phyloP scores from a whole-genome alignment of 2,888 invertebrate species.

The Muschampia plurimacula region DNA sequence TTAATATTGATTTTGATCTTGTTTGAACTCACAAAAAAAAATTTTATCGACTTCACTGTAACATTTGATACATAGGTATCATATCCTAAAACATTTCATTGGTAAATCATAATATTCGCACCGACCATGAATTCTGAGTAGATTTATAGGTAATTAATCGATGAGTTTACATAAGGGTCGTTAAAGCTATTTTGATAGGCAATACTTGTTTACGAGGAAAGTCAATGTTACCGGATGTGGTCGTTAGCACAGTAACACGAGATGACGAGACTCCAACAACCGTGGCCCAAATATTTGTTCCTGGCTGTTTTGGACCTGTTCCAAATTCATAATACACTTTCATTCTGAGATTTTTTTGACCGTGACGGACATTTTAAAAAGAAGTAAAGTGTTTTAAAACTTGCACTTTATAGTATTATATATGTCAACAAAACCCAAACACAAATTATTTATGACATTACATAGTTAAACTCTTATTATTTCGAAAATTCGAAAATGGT shows the following conservation, averaged over 20 bases:
- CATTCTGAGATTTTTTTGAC: constrained; percentile 63
- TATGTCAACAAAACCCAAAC: not conserved
- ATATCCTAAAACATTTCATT: not conserved
- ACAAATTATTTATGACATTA: constrained; percentile 10
- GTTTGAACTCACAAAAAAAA: not conserved
- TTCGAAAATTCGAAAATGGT: constrained; percentile 16
- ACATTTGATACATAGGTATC: not conserved
- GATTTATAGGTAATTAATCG: constrained; percentile 13
- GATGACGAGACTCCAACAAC: constrained; percentile 69
- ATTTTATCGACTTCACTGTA: not conserved
- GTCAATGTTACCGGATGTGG: constrained; percentile 83
- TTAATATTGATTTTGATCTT: not conserved
- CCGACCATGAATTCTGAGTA: not conserved
- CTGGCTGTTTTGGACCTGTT: constrained; percentile 72
- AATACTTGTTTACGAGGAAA: constrained; percentile 74
- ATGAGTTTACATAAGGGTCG: constrained; percentile 25
- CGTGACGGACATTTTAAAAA: constrained; percentile 44
- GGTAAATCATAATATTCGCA: not conserved
- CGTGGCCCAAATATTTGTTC: constrained; percentile 80
- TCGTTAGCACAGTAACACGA: constrained; percentile 70
- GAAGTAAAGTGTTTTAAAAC: not conserved
- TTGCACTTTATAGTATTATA: not conserved
- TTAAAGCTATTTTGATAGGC: constrained; percentile 60
- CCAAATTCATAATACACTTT: constrained; percentile 74
- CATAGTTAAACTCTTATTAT: constrained; percentile 9